Base-by-base conservation (phyloP, 2,113 vertebrate genomes). In the Xiphophorus hellerii region DNA sequence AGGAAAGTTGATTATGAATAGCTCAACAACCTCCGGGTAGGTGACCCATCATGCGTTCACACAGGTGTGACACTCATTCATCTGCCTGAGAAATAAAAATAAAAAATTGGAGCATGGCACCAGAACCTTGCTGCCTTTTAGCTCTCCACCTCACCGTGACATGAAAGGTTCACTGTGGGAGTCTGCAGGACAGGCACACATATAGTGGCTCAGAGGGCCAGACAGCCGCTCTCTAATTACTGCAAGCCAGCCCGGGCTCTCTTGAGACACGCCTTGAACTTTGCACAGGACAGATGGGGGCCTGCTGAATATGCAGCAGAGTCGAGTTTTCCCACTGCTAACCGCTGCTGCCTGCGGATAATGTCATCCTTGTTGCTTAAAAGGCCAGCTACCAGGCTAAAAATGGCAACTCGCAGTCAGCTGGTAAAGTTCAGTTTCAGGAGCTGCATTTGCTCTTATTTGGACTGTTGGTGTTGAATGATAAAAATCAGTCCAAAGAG, bases 151-250 rank as follows among this genome's bases (percentile, higher is more conserved):
- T 78, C 87, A 77, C 87, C 60, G 69, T 84, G 89, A 91, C 87
- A 89, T 92, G 86, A 91, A 92, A 92, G 89, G 70, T 84, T 90
- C 78, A 87, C 88, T 87, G 90, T 89, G 86, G 90, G 82, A 90
- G 84, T 69, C 66, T 81, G 77, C 77, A 86, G 76, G 74, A 88
- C 65, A 69, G 83, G 80, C 83, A 74, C 81, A 90, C 90, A 88
- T 89, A 90, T 83, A 74, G 68, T 79, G 77, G 87, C 87, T 85
- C 76, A 83, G 85, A 82, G 86, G 88, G 80, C 90, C 87, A 91
- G 87, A 92, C 90, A 74, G 84, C 87, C 82, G 69, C 92, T 90
- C 93, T 93, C 87, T 94, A 94, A 94, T 94, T 93, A 92, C 90
- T 71, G 83, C 30, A 63, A 77, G 91, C 87, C 86, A 77, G 80